Evolutionary conservation across 2,113 vertebrate species (phyloP).

Genomic region (Albula goreensis): DNA sequence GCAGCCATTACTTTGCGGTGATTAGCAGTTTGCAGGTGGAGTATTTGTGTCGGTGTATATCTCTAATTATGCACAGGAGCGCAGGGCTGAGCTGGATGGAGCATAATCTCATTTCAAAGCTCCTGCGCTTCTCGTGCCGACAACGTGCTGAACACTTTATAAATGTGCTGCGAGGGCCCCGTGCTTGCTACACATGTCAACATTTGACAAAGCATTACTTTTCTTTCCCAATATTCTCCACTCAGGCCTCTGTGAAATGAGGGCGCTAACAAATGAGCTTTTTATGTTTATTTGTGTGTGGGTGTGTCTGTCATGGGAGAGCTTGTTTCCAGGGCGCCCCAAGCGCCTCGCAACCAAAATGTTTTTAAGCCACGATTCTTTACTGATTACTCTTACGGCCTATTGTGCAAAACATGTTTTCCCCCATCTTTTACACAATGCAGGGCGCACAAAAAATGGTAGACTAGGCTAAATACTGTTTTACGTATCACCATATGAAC

Average conservation of each 20-base stretch:
- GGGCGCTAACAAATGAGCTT: constrained; percentile 74
- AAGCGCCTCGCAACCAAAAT: constrained; percentile 41
- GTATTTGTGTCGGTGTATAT: background rate
- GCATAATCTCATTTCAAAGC: constrained; percentile 69
- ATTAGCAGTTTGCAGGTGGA: constrained; percentile 32
- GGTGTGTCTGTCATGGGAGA: constrained; percentile 63
- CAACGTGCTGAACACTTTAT: constrained; percentile 57
- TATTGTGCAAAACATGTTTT: constrained; percentile 66
- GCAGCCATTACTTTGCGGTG: background rate
- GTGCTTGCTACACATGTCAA: constrained; percentile 73
- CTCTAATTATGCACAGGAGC: constrained; percentile 11
- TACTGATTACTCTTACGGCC: constrained; percentile 64
- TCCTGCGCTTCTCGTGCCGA: constrained; percentile 64
- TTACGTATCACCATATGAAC: constrained; percentile 78
- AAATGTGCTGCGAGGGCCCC: constrained; percentile 60
- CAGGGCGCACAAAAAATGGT: constrained; percentile 58
- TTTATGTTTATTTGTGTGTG: constrained; percentile 75
- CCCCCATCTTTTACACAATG: constrained; percentile 60
- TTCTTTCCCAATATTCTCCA: constrained; percentile 63
- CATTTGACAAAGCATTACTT: constrained; percentile 74
- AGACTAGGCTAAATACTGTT: constrained; percentile 78
- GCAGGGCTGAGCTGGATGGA: constrained; percentile 50
- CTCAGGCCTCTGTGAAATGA: constrained; percentile 63
- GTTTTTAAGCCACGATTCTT: constrained; percentile 67
- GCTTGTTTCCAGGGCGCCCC: constrained; percentile 50